Percentiles rank a stretch among this genome's conserved stretches.
phyloP scores from a whole-genome alignment of 2,113 vertebrate genomes.

The Cettia cetti region DNA sequence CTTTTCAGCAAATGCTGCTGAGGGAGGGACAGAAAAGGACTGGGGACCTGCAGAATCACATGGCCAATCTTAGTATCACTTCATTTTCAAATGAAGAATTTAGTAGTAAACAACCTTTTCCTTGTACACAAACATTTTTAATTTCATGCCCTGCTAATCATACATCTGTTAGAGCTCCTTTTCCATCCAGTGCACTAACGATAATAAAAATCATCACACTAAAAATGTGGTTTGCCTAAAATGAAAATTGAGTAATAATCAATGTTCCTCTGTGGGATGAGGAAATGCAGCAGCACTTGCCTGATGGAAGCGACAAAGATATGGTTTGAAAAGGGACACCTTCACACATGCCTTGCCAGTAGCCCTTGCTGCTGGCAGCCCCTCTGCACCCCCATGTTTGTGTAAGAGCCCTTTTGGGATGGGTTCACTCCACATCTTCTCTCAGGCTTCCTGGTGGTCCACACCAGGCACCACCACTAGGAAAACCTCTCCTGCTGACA shows the following conservation, averaged over 20 bases:
- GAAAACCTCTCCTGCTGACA: background rate
- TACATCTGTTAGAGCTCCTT: constrained; percentile 73
- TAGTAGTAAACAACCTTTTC: constrained; percentile 69
- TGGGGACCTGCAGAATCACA: background rate
- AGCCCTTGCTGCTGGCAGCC: background rate
- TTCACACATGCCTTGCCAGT: background rate
- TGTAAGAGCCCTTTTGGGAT: background rate
- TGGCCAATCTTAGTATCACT: constrained; percentile 34
- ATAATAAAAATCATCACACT: constrained; percentile 55
- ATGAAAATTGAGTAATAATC: constrained; percentile 64
- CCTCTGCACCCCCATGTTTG: background rate
- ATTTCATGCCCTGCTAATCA: constrained; percentile 79
- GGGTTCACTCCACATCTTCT: background rate
- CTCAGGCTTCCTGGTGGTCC: background rate
- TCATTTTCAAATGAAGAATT: constrained; percentile 65
- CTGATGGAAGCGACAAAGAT: background rate
- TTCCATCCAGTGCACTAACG: constrained; percentile 12
- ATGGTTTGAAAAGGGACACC: background rate
- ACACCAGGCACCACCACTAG: background rate
- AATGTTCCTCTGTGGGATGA: constrained; percentile 35
- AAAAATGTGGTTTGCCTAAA: constrained; percentile 65
- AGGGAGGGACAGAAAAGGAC: background rate
- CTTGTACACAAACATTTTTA: constrained; percentile 72
- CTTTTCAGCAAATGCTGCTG: background rate
- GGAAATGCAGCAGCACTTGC: background rate